Conservation (phyloP, 2,797 vertebrate species). For the Onychomys arenicola region DNA sequence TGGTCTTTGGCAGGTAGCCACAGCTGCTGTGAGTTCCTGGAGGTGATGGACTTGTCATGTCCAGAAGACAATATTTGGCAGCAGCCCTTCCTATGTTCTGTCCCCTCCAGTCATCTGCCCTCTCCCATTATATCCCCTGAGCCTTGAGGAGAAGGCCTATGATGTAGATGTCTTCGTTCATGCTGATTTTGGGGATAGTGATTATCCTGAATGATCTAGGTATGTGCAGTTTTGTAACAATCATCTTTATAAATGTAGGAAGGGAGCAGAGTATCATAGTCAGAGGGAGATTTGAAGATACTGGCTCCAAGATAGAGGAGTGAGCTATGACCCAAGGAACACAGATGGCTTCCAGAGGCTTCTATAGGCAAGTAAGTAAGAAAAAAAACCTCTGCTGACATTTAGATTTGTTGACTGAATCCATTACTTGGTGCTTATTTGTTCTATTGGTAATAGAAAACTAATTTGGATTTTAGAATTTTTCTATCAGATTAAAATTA, state of each 20-base stretch:
- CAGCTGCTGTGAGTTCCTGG: neutral
- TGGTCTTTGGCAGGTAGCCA: neutral
- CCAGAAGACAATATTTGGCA: neutral
- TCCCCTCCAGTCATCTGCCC: neutral
- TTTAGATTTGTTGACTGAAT: neutral
- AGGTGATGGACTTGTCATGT: neutral
- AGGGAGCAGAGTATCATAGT: neutral
- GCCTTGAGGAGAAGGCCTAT: neutral
- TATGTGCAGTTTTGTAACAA: neutral
- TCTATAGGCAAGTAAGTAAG: neutral
- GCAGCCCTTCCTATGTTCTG: neutral
- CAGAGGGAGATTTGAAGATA: neutral
- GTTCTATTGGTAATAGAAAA: neutral
- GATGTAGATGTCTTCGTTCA: neutral
- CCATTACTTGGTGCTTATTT: neutral
- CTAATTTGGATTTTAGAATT: neutral
- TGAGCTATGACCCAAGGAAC: fast-evolving
- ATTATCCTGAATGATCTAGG: neutral
- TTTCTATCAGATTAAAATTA: neutral
- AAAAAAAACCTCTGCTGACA: neutral
- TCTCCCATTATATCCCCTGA: neutral
- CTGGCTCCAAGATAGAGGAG: neutral
- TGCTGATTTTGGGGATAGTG: neutral
- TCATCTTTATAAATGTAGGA: neutral
- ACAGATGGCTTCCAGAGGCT: neutral